These are phyloP conservation scores for Corythaixoides concolor DNA, from an alignment of 2,113 vertebrate species.

Conservation along the genomic window DNA sequence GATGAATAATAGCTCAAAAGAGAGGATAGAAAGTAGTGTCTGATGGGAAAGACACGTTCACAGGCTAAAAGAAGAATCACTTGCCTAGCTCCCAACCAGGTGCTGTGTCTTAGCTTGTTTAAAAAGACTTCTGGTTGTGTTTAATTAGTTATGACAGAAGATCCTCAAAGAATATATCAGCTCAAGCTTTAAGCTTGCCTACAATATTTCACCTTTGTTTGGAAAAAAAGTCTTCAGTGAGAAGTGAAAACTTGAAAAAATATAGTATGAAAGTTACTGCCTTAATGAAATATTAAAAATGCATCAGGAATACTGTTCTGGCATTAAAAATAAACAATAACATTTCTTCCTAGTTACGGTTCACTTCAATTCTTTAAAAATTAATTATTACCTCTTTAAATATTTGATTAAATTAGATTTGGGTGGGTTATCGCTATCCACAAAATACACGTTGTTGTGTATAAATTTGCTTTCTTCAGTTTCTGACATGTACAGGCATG, in stretches of 20 bases:
- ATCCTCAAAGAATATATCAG: not conserved
- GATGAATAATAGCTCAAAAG: not conserved
- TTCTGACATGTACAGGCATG: constrained; percentile 62
- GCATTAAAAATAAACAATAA: constrained; percentile 82
- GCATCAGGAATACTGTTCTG: constrained; percentile 77
- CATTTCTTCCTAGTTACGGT: constrained; percentile 73
- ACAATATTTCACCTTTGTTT: constrained; percentile 40
- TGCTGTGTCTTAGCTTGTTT: constrained; percentile 47
- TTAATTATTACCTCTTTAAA: constrained; percentile 81
- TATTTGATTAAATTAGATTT: constrained; percentile 83
- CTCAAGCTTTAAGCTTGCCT: not conserved
- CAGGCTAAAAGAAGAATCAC: not conserved
- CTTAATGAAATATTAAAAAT: constrained; percentile 82
- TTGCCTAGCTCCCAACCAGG: not conserved
- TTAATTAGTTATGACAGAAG: constrained; percentile 41
- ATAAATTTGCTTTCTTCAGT: constrained; percentile 61
- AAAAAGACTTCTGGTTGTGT: not conserved
- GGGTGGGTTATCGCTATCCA: constrained; percentile 67
- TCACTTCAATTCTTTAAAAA: constrained; percentile 82
- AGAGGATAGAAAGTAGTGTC: not conserved
- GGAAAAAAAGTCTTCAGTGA: not conserved
- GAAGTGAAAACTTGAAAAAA: constrained; percentile 64
- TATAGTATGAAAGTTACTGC: constrained; percentile 64
- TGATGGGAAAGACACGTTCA: not conserved
- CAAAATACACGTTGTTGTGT: constrained; percentile 50